phyloP scores from a whole-genome alignment of 2,113 vertebrate genomes.

The Madoqua kirkii region DNA sequence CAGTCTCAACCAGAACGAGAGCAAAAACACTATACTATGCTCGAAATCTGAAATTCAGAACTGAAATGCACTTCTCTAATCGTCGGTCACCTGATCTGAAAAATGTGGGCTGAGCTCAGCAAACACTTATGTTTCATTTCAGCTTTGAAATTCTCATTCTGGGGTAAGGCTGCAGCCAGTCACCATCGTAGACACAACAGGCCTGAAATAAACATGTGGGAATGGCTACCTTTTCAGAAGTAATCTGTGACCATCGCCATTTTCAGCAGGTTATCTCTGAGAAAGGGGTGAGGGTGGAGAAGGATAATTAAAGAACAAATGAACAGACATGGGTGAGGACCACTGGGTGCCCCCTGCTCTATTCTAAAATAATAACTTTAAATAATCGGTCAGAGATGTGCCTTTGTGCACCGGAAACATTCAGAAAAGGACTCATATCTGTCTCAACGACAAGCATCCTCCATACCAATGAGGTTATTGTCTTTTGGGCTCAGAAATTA shows the following conservation, averaged over 20 bases:
- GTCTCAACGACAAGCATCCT: neutral
- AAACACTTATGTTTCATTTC: neutral
- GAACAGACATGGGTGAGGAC: neutral
- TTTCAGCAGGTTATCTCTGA: neutral
- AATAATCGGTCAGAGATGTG: neutral
- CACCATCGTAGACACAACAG: too few relatives aligned
- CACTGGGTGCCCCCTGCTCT: too few relatives aligned
- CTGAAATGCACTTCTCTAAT: neutral
- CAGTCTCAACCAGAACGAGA: neutral
- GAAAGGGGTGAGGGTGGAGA: neutral
- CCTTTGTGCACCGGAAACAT: neutral
- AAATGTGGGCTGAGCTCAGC: neutral
- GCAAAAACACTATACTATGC: neutral
- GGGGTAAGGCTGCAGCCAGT: neutral
- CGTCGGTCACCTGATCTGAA: neutral
- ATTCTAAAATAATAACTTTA: neutral
- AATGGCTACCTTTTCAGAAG: neutral
- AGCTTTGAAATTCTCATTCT: neutral
- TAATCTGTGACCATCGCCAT: too few relatives aligned
- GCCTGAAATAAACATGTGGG: neutral
- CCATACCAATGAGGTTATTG: neutral
- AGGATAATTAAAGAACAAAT: neutral
- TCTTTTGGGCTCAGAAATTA: neutral
- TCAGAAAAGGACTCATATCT: neutral
- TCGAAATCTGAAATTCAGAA: neutral